These are phyloP conservation scores for Podotricha telesiphe DNA, from an alignment of 2,888 invertebrate genomes.

Conservation along the genomic window DNA sequence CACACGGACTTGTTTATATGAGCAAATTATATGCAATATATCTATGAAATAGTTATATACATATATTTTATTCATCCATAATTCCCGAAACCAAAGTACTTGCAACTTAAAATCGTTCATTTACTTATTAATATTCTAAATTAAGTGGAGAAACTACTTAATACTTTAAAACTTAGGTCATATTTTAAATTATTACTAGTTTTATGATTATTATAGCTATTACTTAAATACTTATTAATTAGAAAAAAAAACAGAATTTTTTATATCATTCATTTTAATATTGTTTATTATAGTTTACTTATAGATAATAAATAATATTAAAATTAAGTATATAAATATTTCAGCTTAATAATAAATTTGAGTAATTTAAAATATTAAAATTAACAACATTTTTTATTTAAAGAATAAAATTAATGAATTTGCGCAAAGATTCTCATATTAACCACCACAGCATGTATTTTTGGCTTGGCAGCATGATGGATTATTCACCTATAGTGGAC, in stretches of 20 bases:
- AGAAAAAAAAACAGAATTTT: not conserved
- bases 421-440: not conserved
- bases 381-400: not conserved
- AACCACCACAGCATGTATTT: constrained; percentile 9
- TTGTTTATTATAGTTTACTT: not conserved
- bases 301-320: no score
- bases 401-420: not conserved
- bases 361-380: not conserved
- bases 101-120: no score
- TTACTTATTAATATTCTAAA: no score
- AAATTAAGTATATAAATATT: no score
- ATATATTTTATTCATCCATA: no score
- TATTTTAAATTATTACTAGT: not conserved
- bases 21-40: no score
- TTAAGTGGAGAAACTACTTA: not conserved
- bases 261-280: not conserved
- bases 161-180: not conserved
- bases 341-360: no score
- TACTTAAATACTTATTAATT: not conserved
- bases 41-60: no score
- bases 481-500: constrained; percentile 58
- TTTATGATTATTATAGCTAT: not conserved
- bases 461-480: constrained; percentile 52
- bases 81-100: no score
- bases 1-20: no score